Percentiles rank a stretch among this genome's conserved stretches.
These are phyloP conservation scores for Pyxicephalus adspersus DNA, from an alignment of 2,113 vertebrate genomes.

Conservation along the genomic window DNA sequence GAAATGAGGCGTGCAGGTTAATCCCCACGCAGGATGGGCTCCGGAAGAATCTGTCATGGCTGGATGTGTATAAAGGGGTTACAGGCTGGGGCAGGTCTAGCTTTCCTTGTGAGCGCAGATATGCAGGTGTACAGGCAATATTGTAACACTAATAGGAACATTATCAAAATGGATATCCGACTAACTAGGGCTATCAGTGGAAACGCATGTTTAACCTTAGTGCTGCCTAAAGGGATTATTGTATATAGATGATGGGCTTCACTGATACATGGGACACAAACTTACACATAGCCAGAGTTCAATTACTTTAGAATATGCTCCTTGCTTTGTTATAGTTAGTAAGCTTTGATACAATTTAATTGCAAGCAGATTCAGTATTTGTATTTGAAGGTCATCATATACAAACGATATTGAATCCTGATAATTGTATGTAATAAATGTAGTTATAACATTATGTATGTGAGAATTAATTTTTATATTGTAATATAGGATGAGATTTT, in stretches of 20 bases:
- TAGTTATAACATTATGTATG: too few species aligned
- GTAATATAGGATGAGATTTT: too few species aligned
- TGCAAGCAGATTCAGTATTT: too few species aligned
- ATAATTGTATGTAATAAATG: too few species aligned
- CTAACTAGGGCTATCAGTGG: constrained; percentile 7
- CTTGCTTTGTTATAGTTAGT: too few species aligned
- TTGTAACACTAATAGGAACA: constrained; percentile 34
- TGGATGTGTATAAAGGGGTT: constrained; percentile 52
- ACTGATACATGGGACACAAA: too few species aligned
- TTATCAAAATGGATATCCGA: constrained; percentile 31
- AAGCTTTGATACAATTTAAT: too few species aligned
- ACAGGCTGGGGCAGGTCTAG: constrained; percentile 49
- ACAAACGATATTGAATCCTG: too few species aligned
- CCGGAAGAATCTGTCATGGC: constrained; percentile 51
- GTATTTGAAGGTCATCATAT: too few species aligned
- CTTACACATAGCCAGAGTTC: background rate
- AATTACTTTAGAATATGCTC: too few species aligned
- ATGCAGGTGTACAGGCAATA: constrained; percentile 47
- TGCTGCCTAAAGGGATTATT: constrained; percentile 12
- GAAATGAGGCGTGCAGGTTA: constrained; percentile 54
- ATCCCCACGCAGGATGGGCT: constrained; percentile 40
- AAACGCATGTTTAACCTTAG: background rate
- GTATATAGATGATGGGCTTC: background rate
- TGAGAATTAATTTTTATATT: too few species aligned
- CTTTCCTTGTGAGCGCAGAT: constrained; percentile 21